phyloP scores from a whole-genome alignment of 2,797 vertebrate species.

The Adrianichthys oophorus region DNA sequence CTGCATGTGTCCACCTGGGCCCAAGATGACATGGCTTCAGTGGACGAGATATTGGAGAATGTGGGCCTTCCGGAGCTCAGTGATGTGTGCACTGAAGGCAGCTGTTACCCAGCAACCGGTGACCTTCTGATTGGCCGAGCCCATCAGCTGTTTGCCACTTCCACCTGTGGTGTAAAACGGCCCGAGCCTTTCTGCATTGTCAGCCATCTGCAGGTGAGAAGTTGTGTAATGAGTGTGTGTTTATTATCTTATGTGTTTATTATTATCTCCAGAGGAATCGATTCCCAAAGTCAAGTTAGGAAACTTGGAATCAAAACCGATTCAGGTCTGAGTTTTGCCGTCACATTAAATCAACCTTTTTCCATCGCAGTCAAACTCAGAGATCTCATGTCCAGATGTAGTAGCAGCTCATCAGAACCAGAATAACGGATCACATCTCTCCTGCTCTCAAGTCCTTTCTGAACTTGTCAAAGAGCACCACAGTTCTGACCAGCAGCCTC shows the following conservation, averaged over 20 bases:
- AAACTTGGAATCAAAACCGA: no score
- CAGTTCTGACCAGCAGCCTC: no score
- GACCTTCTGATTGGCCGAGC: conserved; percentile 93
- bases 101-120: conserved; percentile 96
- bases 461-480: no score
- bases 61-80: conserved; percentile 80
- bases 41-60: conserved; percentile 1
- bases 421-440: no score
- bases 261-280: neutral
- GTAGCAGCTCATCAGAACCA: no score
- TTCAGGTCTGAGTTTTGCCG: no score
- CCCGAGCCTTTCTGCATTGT: conserved; percentile 95
- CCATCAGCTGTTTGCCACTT: conserved; percentile 84
- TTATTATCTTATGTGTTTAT: neutral
- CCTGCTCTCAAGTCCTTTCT: no score
- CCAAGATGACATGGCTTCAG: conserved; percentile 39
- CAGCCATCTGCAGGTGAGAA: conserved; percentile 93
- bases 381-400: no score
- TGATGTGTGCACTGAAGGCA: conserved; percentile 92
- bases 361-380: no score
- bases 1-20: conserved; percentile 66
- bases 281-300: no score
- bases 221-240: no score
- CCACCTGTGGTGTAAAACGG: conserved; percentile 85
- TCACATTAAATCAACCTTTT: no score